These are phyloP conservation scores for Clarias laeviceps DNA, from an alignment of 2,797 vertebrate genomes.

Conservation along the genomic window DNA sequence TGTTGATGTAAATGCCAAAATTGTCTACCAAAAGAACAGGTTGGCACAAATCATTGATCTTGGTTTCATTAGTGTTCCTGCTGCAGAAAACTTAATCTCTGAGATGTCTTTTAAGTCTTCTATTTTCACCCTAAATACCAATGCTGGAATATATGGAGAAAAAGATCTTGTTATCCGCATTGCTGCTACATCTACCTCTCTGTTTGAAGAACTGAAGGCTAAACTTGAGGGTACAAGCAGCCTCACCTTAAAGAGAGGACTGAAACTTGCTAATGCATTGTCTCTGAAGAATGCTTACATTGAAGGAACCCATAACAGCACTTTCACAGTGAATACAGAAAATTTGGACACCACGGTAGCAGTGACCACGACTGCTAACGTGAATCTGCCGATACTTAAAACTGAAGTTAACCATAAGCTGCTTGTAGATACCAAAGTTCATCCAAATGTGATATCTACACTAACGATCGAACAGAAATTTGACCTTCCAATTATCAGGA, in stretches of 20 bases:
- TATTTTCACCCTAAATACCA: conserved; percentile 83
- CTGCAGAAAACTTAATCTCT: conserved; percentile 83
- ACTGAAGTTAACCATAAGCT: conserved; percentile 84
- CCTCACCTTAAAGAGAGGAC: conserved; percentile 82
- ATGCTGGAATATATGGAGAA: conserved; percentile 80
- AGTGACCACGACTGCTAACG: conserved; percentile 73
- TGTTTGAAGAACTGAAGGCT: conserved; percentile 80
- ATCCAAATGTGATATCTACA: conserved; percentile 74
- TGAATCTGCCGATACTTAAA: conserved; percentile 73
- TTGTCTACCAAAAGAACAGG: conserved; percentile 85
- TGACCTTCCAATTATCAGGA: conserved; percentile 69
- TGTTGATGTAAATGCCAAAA: conserved; percentile 80
- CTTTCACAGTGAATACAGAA: conserved; percentile 77
- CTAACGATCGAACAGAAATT: conserved; percentile 78
- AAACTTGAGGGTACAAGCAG: conserved; percentile 88
- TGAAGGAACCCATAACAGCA: conserved; percentile 84
- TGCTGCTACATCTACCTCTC: conserved; percentile 80
- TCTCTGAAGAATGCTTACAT: conserved; percentile 76
- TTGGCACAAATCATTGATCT: conserved; percentile 73
- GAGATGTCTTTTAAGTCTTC: conserved; percentile 91
- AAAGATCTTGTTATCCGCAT: conserved; percentile 85
- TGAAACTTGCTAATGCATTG: conserved; percentile 87
- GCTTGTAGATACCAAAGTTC: conserved; percentile 79
- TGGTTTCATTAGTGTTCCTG: conserved; percentile 77
- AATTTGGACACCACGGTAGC: conserved; percentile 74